Base-by-base conservation (phyloP, 1,140 invertebrate species). In the Leptinotarsa defecta region DNA sequence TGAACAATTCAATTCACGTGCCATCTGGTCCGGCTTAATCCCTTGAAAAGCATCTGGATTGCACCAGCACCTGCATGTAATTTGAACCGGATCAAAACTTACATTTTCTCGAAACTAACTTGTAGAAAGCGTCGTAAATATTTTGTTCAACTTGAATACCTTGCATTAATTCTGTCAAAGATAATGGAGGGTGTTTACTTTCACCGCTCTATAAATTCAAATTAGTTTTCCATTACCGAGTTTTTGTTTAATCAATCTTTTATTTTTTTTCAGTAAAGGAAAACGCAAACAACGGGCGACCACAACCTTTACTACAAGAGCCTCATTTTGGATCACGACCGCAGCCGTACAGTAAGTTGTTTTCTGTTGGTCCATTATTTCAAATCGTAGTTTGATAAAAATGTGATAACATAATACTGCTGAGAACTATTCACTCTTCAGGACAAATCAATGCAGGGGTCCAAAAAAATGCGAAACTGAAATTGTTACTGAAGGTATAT, bases 241-340 rank as follows among this genome's bases (percentile, higher is more conserved):
- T 17, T 17, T 57, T 57, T 57, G 15, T 57, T 57, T 5, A 15
- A 57, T 15, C n/a, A 15, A 19, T 43, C 34, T 43, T 70, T 76
- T 74, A 76, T 73, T 75, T 81, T 83, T 84, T 88, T 88, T 79
- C 86, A 89, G 88, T 87, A 78, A 88, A 88, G 83, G 86, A 88
- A 83, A 87, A 87, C 82, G 86, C 84, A 77, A 83, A 84, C 86
- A 75, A 90, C 85, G 91, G 91, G 81, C 88, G 91, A 81, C 92
- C 93, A 13, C 90, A 91, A 77, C 94, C 94, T 73, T 88, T 96
- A 77, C 89, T 95, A 68, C 93, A 94, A 85, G 94, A 95, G 82
- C 94, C 94, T 57, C 91, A 94, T 86, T 95, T 94, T 85, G 94
- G 93, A 76, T 92, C 93, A 75, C 89, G 93, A 82, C 93, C 94